phyloP scores from a whole-genome alignment of 2,888 invertebrate genomes.

The Acanthosepion esculentum region DNA sequence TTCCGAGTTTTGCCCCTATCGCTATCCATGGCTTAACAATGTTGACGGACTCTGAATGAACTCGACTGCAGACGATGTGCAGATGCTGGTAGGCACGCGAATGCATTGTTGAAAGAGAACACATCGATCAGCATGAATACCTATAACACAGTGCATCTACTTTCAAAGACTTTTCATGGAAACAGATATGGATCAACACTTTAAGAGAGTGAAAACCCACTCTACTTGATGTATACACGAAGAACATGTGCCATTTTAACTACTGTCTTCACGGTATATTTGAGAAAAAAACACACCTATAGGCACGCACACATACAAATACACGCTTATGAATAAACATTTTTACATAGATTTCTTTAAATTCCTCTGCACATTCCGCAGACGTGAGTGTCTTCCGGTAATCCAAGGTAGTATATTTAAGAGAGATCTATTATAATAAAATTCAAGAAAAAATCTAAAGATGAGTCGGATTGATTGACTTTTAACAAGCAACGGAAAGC shows the following conservation, averaged over 20 bases:
- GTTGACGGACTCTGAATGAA: background rate
- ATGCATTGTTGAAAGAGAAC: background rate
- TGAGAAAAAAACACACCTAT: background rate
- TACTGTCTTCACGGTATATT: background rate
- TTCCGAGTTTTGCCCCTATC: background rate
- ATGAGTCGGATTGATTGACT: too few relatives aligned
- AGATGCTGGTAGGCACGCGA: background rate
- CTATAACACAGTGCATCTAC: background rate
- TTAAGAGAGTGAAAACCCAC: background rate
- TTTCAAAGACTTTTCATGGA: background rate
- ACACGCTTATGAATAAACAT: background rate
- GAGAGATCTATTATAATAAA: background rate
- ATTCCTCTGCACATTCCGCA: background rate
- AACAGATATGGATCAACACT: background rate
- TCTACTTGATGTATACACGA: background rate
- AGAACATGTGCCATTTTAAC: rapidly evolving
- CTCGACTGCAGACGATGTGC: background rate
- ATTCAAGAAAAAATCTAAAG: background rate
- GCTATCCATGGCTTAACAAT: conserved; percentile 3
- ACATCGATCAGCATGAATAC: background rate
- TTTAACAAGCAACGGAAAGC: too few relatives aligned
- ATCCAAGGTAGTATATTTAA: background rate
- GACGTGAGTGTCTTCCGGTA: background rate
- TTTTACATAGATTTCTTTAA: too few relatives aligned
- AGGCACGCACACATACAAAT: background rate